Conservation (phyloP, 2,113 vertebrate genomes). For the Etia nguti region DNA sequence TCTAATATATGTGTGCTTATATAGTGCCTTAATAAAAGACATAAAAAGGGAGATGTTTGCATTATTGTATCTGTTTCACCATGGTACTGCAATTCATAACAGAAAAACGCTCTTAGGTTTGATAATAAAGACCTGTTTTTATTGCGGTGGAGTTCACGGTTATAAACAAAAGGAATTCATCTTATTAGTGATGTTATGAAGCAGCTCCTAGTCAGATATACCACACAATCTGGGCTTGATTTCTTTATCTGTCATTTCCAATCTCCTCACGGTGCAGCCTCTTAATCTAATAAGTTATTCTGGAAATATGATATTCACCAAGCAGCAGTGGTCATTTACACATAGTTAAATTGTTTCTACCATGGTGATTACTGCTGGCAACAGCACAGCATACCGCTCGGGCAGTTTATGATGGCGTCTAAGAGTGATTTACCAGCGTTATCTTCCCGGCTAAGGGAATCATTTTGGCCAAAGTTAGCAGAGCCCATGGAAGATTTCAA, state of each 20-base stretch:
- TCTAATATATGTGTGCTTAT: constrained; percentile 59
- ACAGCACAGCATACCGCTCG: constrained; percentile 27
- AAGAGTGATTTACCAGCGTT: constrained; percentile 20
- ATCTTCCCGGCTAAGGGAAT: constrained; percentile 11
- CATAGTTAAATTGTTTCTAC: constrained; percentile 58
- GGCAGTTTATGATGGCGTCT: constrained; percentile 32
- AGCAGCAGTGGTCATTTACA: constrained; percentile 61
- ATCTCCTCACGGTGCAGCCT: constrained; percentile 20
- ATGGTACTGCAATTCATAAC: constrained; percentile 46
- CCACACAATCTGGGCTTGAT: constrained; percentile 18
- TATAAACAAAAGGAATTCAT: constrained; percentile 48
- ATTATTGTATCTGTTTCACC: constrained; percentile 53
- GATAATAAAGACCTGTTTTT: constrained; percentile 35
- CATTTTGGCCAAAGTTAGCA: background rate
- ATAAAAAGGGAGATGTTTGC: constrained; percentile 62
- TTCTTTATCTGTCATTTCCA: constrained; percentile 48
- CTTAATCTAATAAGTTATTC: constrained; percentile 55
- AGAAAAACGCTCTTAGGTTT: constrained; percentile 22
- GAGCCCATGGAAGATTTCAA: constrained; percentile 18
- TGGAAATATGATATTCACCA: constrained; percentile 54
- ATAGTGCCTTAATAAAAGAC: constrained; percentile 63
- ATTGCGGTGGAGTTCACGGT: constrained; percentile 16
- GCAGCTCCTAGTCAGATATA: constrained; percentile 16
- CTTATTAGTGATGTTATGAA: constrained; percentile 23
- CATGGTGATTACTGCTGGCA: constrained; percentile 59